Conservation (phyloP, 2,888 invertebrate species). For the Bhutanitis thaidina region DNA sequence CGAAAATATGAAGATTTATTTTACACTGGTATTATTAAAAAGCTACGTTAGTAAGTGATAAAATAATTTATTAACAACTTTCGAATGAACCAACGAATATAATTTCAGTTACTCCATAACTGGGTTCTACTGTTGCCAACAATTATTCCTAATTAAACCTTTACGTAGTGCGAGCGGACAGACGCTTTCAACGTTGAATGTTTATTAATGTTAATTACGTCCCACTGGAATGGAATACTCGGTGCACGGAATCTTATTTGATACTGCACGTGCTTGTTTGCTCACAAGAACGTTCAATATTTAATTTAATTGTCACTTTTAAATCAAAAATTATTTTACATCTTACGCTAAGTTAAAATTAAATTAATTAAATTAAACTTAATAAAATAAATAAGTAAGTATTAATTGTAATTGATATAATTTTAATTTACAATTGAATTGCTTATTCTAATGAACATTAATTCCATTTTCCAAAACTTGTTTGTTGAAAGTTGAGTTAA, state of each 20-base stretch:
- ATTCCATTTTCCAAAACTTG: too few relatives aligned
- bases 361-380: too few relatives aligned
- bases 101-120: not conserved
- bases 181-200: conserved; percentile 11
- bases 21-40: not conserved
- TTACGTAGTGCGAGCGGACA: conserved; percentile 1
- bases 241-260: conserved; percentile 4
- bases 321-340: too few relatives aligned
- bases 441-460: too few relatives aligned
- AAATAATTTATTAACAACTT: not conserved
- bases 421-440: too few relatives aligned
- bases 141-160: conserved; percentile 14
- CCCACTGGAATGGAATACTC: conserved; percentile 4
- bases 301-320: too few relatives aligned
- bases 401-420: too few relatives aligned
- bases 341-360: too few relatives aligned
- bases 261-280: not conserved
- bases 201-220: conserved; percentile 17
- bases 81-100: not conserved
- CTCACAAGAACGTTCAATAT: not conserved
- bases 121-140: conserved; percentile 2
- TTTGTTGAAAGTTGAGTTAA: too few relatives aligned
- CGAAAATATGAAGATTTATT: not conserved
- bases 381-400: too few relatives aligned
- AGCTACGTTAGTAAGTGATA: not conserved